Percentiles rank a stretch among this genome's conserved stretches.
Evolutionary conservation across 2,797 vertebrate genomes (phyloP).

Genomic region (Saguinus oedipus): DNA sequence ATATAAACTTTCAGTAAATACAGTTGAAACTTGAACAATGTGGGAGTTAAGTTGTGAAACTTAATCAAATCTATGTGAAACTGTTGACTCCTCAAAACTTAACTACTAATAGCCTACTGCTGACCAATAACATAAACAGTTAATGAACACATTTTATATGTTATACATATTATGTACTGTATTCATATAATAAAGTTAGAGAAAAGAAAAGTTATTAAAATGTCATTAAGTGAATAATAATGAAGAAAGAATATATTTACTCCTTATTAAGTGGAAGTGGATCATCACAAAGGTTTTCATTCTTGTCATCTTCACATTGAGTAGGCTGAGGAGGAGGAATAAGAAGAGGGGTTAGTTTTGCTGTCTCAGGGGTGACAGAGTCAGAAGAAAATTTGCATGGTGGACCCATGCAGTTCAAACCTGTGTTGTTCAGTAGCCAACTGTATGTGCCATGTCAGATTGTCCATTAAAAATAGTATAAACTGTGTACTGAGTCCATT

Average conservation of each 20-base stretch:
- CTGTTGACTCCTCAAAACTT: background rate
- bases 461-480: background rate
- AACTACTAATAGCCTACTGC: background rate
- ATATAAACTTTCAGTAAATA: background rate
- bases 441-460: background rate
- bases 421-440: background rate
- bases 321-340: background rate
- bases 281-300: background rate
- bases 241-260: background rate
- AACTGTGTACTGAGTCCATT: background rate
- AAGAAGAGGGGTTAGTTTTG: background rate
- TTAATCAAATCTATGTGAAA: background rate
- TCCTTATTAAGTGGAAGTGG: background rate
- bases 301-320: background rate
- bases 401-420: background rate
- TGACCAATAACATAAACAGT: background rate
- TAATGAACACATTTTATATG: background rate
- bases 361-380: background rate
- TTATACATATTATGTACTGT: background rate
- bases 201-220: background rate
- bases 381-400: background rate
- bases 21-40: background rate
- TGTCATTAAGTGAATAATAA: background rate
- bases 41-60: background rate
- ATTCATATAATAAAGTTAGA: background rate